Conservation (phyloP, 2,888 invertebrate genomes). For the Helicoverpa assulta region DNA sequence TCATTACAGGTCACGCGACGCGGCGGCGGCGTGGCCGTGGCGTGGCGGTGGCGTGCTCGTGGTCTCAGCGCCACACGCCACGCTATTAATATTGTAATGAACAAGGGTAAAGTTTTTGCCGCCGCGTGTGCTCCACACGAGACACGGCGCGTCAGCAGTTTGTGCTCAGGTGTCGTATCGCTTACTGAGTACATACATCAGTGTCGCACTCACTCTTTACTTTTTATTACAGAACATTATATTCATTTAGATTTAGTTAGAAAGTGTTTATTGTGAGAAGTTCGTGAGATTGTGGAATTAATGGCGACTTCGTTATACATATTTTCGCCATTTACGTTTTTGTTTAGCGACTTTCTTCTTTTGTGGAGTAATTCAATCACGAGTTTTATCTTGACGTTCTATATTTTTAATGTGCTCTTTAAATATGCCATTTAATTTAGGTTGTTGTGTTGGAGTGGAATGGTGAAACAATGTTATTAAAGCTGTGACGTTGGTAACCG, state of each 20-base stretch:
- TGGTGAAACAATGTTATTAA: not conserved
- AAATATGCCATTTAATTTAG: conserved; percentile 26
- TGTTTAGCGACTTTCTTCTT: conserved; percentile 39
- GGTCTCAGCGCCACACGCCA: conserved; percentile 27
- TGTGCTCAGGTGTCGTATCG: conserved; percentile 15
- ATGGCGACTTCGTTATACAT: conserved; percentile 41
- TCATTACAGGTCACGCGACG: conserved; percentile 56
- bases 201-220: conserved; percentile 6
- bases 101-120: conserved; percentile 23
- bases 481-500: not conserved
- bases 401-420: conserved; percentile 30
- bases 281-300: conserved; percentile 58
- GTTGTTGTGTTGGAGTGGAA: conserved; percentile 10
- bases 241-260: conserved; percentile 33
- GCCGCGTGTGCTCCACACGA: not conserved
- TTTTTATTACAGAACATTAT: conserved; percentile 24
- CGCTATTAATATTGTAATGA: conserved; percentile 36
- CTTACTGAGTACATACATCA: conserved; percentile 24
- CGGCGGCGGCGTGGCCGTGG: not conserved
- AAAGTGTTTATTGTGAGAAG: conserved; percentile 45
- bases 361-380: conserved; percentile 34
- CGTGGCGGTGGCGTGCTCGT: conserved; percentile 28
- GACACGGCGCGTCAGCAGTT: not conserved
- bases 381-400: conserved; percentile 28
- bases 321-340: conserved; percentile 34